A percentile compares a stretch with the other conserved stretches of the same genome.
These are phyloP conservation scores for Nycteola revayana DNA, from an alignment of 2,888 invertebrate species.

Conservation along the genomic window DNA sequence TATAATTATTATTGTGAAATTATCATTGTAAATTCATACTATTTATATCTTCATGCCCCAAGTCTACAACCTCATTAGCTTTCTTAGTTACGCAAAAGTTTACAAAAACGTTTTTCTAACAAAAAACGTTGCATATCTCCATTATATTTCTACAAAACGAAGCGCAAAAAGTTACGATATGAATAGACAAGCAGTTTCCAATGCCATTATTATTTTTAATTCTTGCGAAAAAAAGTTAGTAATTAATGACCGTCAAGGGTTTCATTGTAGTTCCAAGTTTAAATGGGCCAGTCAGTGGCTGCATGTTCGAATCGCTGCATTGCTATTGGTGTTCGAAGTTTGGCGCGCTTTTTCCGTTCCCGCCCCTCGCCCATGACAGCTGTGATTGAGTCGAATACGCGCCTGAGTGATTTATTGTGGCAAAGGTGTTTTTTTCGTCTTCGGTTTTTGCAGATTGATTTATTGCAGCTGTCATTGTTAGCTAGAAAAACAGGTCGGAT, in stretches of 20 bases:
- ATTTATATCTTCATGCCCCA: too few relatives aligned
- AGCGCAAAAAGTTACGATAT: conserved; percentile 16
- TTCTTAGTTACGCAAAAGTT: too few relatives aligned
- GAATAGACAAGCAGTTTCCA: conserved; percentile 24
- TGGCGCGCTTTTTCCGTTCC: conserved; percentile 76
- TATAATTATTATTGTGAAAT: too few relatives aligned
- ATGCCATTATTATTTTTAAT: conserved; percentile 32
- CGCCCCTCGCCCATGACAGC: conserved; percentile 75
- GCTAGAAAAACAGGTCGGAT: conserved; percentile 20
- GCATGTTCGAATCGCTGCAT: conserved; percentile 44
- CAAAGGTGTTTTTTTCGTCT: conserved; percentile 50
- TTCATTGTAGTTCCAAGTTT: conserved; percentile 47
- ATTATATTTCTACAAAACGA: too few relatives aligned
- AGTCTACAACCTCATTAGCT: too few relatives aligned
- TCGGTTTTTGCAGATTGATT: conserved; percentile 58
- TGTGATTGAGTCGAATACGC: conserved; percentile 71
- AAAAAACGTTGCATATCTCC: too few relatives aligned
- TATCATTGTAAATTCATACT: too few relatives aligned
- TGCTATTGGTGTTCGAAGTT: conserved; percentile 75
- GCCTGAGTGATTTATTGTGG: conserved; percentile 72
- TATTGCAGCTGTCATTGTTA: conserved; percentile 48
- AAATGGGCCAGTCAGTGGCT: conserved; percentile 68
- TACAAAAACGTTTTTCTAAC: too few relatives aligned
- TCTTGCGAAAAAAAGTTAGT: conserved; percentile 41
- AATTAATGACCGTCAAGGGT: conserved; percentile 65